A percentile compares a stretch with the other conserved stretches of the same genome.
Evolutionary conservation across 2,113 vertebrate genomes (phyloP).

Genomic region (Gallinago media): DNA sequence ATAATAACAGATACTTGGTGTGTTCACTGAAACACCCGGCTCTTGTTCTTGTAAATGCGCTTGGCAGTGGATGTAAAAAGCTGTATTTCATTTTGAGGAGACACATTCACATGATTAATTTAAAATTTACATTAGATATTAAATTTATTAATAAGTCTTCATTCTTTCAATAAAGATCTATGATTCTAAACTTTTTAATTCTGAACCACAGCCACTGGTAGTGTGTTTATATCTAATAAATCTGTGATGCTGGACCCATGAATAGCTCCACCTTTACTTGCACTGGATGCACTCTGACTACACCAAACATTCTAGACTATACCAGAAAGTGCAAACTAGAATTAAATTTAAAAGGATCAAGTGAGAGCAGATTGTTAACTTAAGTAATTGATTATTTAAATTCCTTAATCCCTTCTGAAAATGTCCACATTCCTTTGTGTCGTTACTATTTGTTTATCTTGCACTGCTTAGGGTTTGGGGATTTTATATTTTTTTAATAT

Average conservation of each 20-base stretch:
- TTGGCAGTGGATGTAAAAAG: neutral
- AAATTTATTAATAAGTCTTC: neutral
- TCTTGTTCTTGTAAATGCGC: neutral
- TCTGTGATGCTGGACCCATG: neutral
- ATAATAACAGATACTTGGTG: neutral
- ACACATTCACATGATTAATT: rapidly evolving
- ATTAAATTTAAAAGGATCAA: neutral
- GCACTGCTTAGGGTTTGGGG: neutral
- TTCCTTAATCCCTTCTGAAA: neutral
- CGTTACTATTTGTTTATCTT: neutral
- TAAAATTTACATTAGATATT: neutral
- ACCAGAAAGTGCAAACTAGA: neutral
- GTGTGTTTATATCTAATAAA: neutral
- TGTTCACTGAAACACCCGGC: neutral
- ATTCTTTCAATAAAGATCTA: neutral
- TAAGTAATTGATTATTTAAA: neutral
- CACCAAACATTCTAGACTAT: neutral
- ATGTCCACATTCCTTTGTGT: neutral
- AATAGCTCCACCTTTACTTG: neutral
- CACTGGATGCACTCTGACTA: neutral
- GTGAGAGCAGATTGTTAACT: neutral
- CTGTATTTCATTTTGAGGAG: neutral
- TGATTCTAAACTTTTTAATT: neutral
- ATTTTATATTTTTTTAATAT: neutral
- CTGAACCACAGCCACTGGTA: rapidly evolving